Base-by-base conservation (phyloP, 2,113 vertebrate species). In the Pachyramphus minor region DNA sequence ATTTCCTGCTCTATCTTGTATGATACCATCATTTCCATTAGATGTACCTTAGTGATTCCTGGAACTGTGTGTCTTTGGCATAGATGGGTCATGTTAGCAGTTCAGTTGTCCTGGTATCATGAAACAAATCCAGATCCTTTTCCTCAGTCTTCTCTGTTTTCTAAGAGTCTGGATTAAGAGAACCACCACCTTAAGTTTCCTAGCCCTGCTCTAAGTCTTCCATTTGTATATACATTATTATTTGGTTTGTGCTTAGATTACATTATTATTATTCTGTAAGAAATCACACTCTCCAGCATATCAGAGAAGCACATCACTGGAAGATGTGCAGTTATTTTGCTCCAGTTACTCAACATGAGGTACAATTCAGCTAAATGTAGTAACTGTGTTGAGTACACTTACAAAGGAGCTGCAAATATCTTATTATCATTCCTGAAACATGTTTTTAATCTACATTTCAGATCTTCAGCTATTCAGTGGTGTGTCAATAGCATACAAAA, bases 1-100 rank as follows among this genome's bases (percentile, higher is more conserved):
- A 94, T 90, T 95, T 95, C 73, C 66, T 68, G 68, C 56, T 84
- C 24, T 84, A 24, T 87, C 73, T 91, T 30, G 0, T 75, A 30
- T 80, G 80, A 91, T 78, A n/a, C 30, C 27, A 37, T 93, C 9
- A 35, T 95, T 96, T 94, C 62, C 91, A 75, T 16, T 94, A 75
- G 77, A 68, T 75, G 47, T 91, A 78, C 47, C 80, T 75, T 59
- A 74, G 52, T 60, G 42, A 92, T 97, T 95, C 94, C 91, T 91
- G 89, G 91, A 92, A 95, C 55, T 72, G 30, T 35, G 19, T 55
- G 33, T 35, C 31, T 75, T 84, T 82, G 72, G 30, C 35, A 24
- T 72, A 74, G 44, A 28, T 92, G 56, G 39, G 39, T 89, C 11
- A 6, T 19, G 12, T 89, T 91, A 72, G 24, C 66, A 44, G 10